Evolutionary conservation across 2,797 vertebrate genomes (phyloP).

Genomic region (Chaetodon trifasciatus): DNA sequence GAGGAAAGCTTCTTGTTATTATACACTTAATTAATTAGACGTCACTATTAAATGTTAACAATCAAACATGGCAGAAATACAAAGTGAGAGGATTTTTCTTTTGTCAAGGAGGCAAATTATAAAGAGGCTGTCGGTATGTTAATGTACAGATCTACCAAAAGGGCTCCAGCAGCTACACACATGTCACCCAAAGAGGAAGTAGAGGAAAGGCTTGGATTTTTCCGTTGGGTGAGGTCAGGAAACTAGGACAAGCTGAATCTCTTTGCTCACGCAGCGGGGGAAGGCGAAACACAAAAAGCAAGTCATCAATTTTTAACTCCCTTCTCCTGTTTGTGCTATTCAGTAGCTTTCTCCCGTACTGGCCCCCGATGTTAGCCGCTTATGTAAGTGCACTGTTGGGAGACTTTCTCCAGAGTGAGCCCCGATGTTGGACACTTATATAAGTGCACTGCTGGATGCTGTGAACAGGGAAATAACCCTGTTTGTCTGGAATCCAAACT

Average conservation of each 20-base stretch:
- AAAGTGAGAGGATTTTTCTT: constrained; percentile 2
- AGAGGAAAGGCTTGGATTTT: constrained; percentile 28
- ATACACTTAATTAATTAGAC: constrained; percentile 55
- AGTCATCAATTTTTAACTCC: constrained; percentile 80
- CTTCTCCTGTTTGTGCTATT: constrained; percentile 67
- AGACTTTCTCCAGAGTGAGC: constrained; percentile 55
- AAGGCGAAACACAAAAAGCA: constrained; percentile 67
- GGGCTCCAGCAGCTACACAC: neutral
- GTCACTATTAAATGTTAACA: constrained; percentile 6
- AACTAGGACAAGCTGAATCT: constrained; percentile 67
- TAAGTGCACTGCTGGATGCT: constrained; percentile 48
- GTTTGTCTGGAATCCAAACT: neutral
- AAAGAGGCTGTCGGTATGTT: neutral
- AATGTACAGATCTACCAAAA: constrained; percentile 15
- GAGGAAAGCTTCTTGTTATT: constrained; percentile 43
- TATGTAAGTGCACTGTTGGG: constrained; percentile 64
- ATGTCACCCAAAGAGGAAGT: constrained; percentile 18
- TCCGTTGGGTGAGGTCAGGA: constrained; percentile 61
- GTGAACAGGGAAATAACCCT: constrained; percentile 30
- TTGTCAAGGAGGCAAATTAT: constrained; percentile 1
- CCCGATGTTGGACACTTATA: constrained; percentile 48
- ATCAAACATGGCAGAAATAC: constrained; percentile 26
- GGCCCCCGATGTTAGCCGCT: constrained; percentile 50
- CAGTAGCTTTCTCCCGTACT: constrained; percentile 60
- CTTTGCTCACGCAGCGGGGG: constrained; percentile 36